Conservation (phyloP, 1,140 invertebrate species). For the Drosophila bifasciata region DNA sequence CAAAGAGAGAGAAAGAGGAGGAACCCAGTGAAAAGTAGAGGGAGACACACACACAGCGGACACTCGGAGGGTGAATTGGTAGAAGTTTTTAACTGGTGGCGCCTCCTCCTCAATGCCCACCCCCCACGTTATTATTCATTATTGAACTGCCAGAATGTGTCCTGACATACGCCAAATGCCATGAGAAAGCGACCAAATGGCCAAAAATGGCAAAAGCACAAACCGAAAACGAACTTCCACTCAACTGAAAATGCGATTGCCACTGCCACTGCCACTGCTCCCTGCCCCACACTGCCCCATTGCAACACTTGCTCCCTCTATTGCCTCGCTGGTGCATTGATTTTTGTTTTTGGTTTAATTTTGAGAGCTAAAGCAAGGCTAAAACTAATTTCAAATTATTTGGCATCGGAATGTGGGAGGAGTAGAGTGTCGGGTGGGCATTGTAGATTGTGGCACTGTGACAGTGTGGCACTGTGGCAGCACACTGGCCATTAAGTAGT, state of each 20-base stretch:
- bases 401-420: conserved; percentile 43
- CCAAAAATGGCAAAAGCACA: conserved; percentile 34
- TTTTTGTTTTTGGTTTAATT: conserved; percentile 64
- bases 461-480: neutral
- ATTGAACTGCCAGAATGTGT: conserved; percentile 78
- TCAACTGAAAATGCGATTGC: conserved; percentile 54
- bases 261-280: conserved; percentile 20
- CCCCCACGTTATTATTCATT: conserved; percentile 77
- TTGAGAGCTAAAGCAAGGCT: conserved; percentile 64
- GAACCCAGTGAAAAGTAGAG: neutral
- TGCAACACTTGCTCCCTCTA: no score
- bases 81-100: conserved; percentile 69
- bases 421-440: neutral
- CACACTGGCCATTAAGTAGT: conserved; percentile 63
- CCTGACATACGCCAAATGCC: conserved; percentile 75
- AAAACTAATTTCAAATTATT: conserved; percentile 81
- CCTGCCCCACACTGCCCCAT: neutral
- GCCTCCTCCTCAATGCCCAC: no score
- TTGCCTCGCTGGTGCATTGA: conserved; percentile 47
- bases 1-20: neutral
- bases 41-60: neutral
- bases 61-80: neutral
- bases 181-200: conserved; percentile 46
- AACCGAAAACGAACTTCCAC: conserved; percentile 28
- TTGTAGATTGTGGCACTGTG: neutral